Percentiles rank a stretch among this genome's conserved stretches.
These are phyloP conservation scores for Toxostoma redivivum DNA, from an alignment of 2,113 vertebrate genomes.

Conservation along the genomic window DNA sequence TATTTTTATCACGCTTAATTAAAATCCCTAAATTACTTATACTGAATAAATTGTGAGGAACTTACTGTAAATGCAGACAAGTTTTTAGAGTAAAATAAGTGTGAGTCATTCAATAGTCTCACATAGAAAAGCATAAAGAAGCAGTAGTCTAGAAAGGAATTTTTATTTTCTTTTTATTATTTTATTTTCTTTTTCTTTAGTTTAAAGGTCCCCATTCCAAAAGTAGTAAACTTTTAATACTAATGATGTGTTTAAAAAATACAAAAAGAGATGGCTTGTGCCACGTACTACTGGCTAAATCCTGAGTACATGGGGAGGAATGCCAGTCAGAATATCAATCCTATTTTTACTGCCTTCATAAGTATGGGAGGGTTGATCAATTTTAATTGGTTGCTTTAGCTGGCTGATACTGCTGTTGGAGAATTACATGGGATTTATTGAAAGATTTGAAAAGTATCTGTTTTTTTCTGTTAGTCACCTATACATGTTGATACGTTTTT, in stretches of 20 bases:
- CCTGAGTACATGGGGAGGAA: neutral
- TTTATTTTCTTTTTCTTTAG: neutral
- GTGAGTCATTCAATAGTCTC: neutral
- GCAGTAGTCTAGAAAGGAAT: neutral
- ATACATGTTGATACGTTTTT: neutral
- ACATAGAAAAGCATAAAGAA: neutral
- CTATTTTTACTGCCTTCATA: neutral
- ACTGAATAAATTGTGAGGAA: neutral
- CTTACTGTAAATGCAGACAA: neutral
- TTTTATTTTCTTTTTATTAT: neutral
- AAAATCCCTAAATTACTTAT: neutral
- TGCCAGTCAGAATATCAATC: neutral
- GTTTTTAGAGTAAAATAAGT: neutral
- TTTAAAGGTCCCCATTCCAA: neutral
- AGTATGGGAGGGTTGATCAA: neutral
- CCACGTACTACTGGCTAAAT: neutral
- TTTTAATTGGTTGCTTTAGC: neutral
- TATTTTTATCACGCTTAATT: slow-evolving; percentile 3
- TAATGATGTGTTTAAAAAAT: neutral
- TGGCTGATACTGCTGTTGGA: neutral
- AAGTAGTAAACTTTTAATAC: neutral
- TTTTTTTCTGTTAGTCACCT: neutral
- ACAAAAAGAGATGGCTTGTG: neutral
- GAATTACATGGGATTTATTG: neutral
- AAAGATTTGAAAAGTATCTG: neutral